Evolutionary conservation across 1,140 invertebrate species (phyloP).

Genomic region (Drosophila ohnishii): DNA sequence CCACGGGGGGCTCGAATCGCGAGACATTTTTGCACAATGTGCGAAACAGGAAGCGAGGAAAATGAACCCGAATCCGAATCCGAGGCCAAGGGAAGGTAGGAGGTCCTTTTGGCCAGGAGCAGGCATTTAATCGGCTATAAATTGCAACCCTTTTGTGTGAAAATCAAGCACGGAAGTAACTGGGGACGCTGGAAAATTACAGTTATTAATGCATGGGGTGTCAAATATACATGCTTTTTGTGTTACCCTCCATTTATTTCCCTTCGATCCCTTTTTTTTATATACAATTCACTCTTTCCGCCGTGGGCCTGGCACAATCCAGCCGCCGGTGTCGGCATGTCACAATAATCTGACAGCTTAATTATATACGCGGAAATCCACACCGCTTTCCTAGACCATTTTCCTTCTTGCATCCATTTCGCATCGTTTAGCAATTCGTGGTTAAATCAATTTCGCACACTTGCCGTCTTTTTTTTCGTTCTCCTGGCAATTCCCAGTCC

Average conservation of each 20-base stretch:
- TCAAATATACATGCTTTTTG: slow-evolving; percentile 60
- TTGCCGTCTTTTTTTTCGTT: slow-evolving; percentile 27
- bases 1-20: slow-evolving; percentile 45
- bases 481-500: not conserved
- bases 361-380: slow-evolving; percentile 79
- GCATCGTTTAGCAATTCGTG: slow-evolving; percentile 77
- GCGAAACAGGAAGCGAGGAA: slow-evolving; percentile 40
- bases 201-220: slow-evolving; percentile 79
- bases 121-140: slow-evolving; percentile 76
- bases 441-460: slow-evolving; percentile 79
- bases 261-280: slow-evolving; percentile 44
- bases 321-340: slow-evolving; percentile 65
- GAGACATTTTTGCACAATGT: slow-evolving; percentile 64
- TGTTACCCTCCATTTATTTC: slow-evolving; percentile 44
- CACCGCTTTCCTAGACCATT: slow-evolving; percentile 47
- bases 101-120: slow-evolving; percentile 42
- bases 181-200: slow-evolving; percentile 64
- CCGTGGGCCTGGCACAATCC: slow-evolving; percentile 46
- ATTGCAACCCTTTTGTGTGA: slow-evolving; percentile 77
- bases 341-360: slow-evolving; percentile 82
- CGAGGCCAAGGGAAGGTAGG: slow-evolving; percentile 3
- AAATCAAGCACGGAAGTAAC: slow-evolving; percentile 35
- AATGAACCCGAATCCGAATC: slow-evolving; percentile 8
- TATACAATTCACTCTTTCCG: slow-evolving; percentile 71
- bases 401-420: slow-evolving; percentile 50